Evolutionary conservation across 2,888 invertebrate species (phyloP).

Genomic region (Erebia epiphron): DNA sequence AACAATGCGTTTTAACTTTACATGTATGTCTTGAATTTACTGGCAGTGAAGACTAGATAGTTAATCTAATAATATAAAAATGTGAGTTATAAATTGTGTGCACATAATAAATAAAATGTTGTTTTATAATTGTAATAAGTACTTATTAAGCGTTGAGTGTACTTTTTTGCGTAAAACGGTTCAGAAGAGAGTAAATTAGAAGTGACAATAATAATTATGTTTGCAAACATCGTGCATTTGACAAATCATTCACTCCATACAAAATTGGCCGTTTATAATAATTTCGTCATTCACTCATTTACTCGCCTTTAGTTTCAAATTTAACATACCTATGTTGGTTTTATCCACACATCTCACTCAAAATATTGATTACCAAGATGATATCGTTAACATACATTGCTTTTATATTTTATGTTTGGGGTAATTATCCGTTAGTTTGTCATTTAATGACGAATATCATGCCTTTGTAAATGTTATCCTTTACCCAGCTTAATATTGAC

Average conservation of each 20-base stretch:
- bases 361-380: too few species aligned
- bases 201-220: not conserved
- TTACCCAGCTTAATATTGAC: not conserved
- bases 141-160: not conserved
- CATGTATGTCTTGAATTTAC: slow-evolving; percentile 44
- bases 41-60: slow-evolving; percentile 36
- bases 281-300: too few species aligned
- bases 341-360: too few species aligned
- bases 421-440: too few species aligned
- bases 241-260: not conserved
- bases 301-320: not conserved
- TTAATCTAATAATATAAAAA: not conserved
- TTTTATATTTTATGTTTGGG: too few species aligned
- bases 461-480: too few species aligned
- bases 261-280: not conserved
- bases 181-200: not conserved
- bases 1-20: slow-evolving; percentile 47
- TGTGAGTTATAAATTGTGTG: not conserved
- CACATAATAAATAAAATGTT: not conserved
- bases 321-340: too few species aligned
- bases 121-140: not conserved
- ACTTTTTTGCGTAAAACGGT: not conserved
- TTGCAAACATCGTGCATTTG: not conserved
- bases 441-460: too few species aligned
- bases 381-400: too few species aligned